Evolutionary conservation across 2,113 vertebrate genomes (phyloP).

Genomic region (Anoura caudifer): DNA sequence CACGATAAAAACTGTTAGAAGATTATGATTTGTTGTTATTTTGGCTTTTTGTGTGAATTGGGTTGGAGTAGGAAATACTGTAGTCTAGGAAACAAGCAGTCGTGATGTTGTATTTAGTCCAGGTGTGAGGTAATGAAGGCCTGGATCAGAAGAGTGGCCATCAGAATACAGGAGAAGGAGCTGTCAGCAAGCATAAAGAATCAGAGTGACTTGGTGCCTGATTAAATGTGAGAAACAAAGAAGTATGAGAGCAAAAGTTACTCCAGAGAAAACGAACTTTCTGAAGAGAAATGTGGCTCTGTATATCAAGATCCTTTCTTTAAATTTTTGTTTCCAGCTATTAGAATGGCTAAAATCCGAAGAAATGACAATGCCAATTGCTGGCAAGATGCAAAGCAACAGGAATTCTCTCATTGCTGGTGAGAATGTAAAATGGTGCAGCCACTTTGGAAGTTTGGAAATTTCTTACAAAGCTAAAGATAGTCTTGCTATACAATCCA

Average conservation of each 20-base stretch:
- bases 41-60: neutral
- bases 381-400: neutral
- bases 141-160: neutral
- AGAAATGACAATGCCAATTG: neutral
- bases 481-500: neutral
- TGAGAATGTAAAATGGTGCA: neutral
- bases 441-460: neutral
- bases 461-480: neutral
- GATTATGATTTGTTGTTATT: neutral
- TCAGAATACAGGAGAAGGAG: neutral
- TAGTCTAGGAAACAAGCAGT: neutral
- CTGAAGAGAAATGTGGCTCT: neutral
- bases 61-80: neutral
- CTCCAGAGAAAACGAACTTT: neutral
- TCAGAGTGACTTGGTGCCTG: neutral
- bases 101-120: neutral
- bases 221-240: neutral
- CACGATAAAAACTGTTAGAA: neutral
- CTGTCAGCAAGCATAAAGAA: neutral
- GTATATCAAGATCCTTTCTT: neutral
- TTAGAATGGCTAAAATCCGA: neutral
- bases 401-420: neutral
- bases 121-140: neutral
- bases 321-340: conserved; percentile 14
- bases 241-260: neutral